A percentile compares a stretch with the other conserved stretches of the same genome.
phyloP scores from a whole-genome alignment of 2,888 invertebrate genomes.

The Meteorus colon region DNA sequence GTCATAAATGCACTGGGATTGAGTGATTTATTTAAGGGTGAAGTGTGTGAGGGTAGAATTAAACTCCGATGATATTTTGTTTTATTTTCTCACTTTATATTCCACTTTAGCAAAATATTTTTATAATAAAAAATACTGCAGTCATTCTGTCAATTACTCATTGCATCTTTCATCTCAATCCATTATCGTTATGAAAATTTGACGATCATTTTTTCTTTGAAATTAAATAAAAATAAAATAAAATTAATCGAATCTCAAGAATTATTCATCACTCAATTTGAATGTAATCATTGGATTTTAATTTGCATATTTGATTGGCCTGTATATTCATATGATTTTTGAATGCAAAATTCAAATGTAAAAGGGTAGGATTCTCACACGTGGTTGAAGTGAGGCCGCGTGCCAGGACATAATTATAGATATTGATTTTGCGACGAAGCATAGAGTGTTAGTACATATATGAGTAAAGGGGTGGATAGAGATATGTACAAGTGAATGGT shows the following conservation, averaged over 20 bases:
- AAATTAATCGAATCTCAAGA: not conserved
- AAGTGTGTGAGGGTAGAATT: too few species aligned
- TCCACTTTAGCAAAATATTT: too few species aligned
- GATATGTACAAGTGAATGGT: constrained; percentile 37
- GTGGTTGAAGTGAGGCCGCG: constrained; percentile 36
- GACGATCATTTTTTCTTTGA: not conserved
- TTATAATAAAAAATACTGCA: too few species aligned
- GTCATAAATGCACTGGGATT: too few species aligned
- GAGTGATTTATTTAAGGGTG: too few species aligned
- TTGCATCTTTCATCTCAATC: too few species aligned
- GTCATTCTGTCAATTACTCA: too few species aligned
- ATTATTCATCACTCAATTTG: not conserved
- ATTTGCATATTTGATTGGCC: not conserved
- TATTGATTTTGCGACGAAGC: constrained; percentile 62
- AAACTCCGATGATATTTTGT: too few species aligned
- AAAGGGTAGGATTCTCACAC: not conserved
- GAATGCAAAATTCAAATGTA: not conserved
- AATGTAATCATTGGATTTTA: too few species aligned
- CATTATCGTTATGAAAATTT: too few species aligned
- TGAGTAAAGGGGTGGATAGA: constrained; percentile 26
- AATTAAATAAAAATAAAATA: not conserved
- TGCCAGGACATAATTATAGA: constrained; percentile 64
- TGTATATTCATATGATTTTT: not conserved
- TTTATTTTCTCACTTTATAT: too few species aligned
- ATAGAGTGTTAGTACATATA: constrained; percentile 12